Evolutionary conservation across 2,113 vertebrate genomes (phyloP), one percentile per base, ranked within the genome.

Genomic region (Regulus satrapa): DNA sequence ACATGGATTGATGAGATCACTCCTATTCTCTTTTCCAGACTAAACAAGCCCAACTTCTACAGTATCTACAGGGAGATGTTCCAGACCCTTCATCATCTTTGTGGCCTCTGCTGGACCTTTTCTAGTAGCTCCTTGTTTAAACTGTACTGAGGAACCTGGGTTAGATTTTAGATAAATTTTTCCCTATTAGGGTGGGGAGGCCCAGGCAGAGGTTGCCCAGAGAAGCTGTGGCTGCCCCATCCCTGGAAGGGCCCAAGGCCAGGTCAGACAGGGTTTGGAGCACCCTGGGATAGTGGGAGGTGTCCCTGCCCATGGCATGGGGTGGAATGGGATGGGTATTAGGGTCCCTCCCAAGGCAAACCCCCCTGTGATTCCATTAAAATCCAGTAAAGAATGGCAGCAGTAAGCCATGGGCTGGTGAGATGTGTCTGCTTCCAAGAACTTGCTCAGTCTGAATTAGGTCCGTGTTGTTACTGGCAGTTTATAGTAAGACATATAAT

Each of bases 251-350:
- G 38, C 2, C 18, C 29, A 40, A 75, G 29, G 29, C 24, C 61
- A 59, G 29, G 11, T 0, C 54, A 61, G 61, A 61, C 0, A 0
- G 24, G 0, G 17, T 9, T 62, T 62, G 69, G 46, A 75, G 16
- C 14, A 34, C 0, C 11, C 20, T 61, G 40, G 40, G 5, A 0
- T 0, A 2, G 16, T 24, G 25, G 61, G 6, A 74, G 5, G 5
- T 20, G 46, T 31, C 46, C 51, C 61, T 67, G 61, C 7, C 8
- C 13, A 25, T 7, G 45, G 68, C 13, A 46, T 16, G 19, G 34
- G 2, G 3, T 2, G 40, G 46, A 19, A 46, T 3, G 19, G 9
- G 46, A 25, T 68, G n/a, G 14, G 10, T 10, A 4, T 75, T 31
- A 66, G n/a, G 40, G 17, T 34, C 46, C 3, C 14, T 75, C 61